Evolutionary conservation across 2,797 vertebrate genomes (phyloP).

Genomic region (Gorsachius magnificus): DNA sequence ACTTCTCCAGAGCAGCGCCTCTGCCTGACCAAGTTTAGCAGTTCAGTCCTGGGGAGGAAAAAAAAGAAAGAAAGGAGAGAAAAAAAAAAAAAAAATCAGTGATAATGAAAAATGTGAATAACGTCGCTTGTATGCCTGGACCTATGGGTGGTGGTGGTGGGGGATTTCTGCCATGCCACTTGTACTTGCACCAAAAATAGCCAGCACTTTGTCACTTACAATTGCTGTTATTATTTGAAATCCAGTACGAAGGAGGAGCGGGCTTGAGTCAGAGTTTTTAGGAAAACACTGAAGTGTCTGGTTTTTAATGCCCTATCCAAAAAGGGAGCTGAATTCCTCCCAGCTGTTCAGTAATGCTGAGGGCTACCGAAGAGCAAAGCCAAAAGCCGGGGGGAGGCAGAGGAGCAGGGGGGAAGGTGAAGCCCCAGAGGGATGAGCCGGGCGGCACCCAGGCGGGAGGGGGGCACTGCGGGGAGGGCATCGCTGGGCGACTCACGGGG

Average conservation of each 20-base stretch:
- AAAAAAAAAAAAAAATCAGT: background rate
- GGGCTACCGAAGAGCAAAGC: background rate
- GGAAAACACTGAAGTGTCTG: background rate
- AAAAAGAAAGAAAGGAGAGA: too few species aligned
- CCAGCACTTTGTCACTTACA: background rate
- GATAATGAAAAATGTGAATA: background rate
- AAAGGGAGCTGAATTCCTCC: background rate
- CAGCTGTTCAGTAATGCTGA: background rate
- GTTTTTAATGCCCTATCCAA: background rate
- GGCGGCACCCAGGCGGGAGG: background rate
- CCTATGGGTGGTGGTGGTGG: background rate
- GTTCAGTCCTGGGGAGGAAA: background rate
- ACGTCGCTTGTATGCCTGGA: fast-evolving
- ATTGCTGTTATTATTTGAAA: background rate
- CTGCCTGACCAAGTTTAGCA: background rate
- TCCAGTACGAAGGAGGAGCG: background rate
- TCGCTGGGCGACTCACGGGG: too few species aligned
- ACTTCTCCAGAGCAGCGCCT: background rate
- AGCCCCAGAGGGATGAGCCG: fast-evolving
- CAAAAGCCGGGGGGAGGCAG: background rate
- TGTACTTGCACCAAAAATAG: background rate
- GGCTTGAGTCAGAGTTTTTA: background rate
- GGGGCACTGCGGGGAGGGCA: background rate
- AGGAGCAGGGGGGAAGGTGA: background rate
- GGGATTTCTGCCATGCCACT: background rate